These are phyloP conservation scores for Stenoptilia bipunctidactyla DNA, from an alignment of 2,888 invertebrate species.

Conservation along the genomic window DNA sequence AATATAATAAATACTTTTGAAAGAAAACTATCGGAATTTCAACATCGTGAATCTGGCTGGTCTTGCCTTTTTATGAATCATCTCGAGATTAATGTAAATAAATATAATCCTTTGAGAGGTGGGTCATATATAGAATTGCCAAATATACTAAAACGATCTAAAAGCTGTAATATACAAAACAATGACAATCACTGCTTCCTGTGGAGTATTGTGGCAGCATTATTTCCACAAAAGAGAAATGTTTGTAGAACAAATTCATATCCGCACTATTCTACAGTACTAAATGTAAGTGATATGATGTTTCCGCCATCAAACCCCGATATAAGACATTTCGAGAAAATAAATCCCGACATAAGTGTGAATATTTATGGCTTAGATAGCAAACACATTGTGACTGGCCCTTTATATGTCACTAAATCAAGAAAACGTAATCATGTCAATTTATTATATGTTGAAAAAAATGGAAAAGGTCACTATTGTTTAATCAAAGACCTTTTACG, in stretches of 20 bases:
- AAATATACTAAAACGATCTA: constrained; percentile 4
- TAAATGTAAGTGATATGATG: constrained; percentile 10
- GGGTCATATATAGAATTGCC: constrained; percentile 7
- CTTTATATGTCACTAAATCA: constrained; percentile 10
- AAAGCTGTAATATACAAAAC: constrained; percentile 11
- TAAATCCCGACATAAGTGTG: constrained; percentile 10
- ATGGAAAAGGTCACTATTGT: constrained; percentile 14
- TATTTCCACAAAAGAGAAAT: constrained; percentile 10
- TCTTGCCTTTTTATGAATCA: constrained; percentile 7
- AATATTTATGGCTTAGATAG: constrained; percentile 14
- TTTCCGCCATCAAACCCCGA: constrained; percentile 13
- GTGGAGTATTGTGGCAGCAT: constrained; percentile 10
- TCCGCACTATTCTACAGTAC: constrained; percentile 8
- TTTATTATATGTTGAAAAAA: constrained; percentile 13
- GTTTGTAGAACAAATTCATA: constrained; percentile 11
- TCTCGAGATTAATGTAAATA: constrained; percentile 12
- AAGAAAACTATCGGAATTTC: constrained; percentile 8
- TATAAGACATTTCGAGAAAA: constrained; percentile 13
- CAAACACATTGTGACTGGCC: constrained; percentile 11
- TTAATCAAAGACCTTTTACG: constrained; percentile 14
- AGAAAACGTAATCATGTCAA: constrained; percentile 14
- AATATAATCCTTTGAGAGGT: constrained; percentile 8
- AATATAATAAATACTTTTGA: too few species aligned
- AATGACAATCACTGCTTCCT: constrained; percentile 10
- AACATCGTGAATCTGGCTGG: constrained; percentile 13